Conservation (phyloP, 2,113 vertebrate genomes). For the Urocynchramus pylzowi region DNA sequence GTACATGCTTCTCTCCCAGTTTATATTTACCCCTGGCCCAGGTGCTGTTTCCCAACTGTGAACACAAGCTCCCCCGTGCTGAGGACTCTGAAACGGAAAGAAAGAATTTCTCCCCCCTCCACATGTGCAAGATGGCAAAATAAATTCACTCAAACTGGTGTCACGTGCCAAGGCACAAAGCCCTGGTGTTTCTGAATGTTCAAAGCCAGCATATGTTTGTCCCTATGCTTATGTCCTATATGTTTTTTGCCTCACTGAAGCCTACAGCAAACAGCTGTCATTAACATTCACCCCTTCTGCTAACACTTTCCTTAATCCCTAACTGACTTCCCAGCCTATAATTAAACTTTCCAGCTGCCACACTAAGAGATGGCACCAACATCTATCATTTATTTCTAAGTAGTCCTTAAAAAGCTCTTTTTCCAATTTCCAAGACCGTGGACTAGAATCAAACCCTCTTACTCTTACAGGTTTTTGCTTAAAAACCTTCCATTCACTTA, state of each 20-base stretch:
- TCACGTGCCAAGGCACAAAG: not conserved
- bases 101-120: not conserved
- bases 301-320: slow-evolving; percentile 71
- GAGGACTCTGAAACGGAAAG: not conserved
- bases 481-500: not conserved
- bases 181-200: not conserved
- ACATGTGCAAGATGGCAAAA: not conserved
- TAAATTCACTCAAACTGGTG: not conserved
- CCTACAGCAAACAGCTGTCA: slow-evolving; percentile 72
- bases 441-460: not conserved
- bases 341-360: slow-evolving; percentile 77
- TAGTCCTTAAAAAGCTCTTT: slow-evolving; percentile 17
- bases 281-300: slow-evolving; percentile 61
- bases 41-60: not conserved
- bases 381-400: not conserved
- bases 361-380: slow-evolving; percentile 11
- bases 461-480: not conserved
- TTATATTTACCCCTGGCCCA: not conserved
- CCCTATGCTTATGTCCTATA: slow-evolving; percentile 18
- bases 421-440: not conserved
- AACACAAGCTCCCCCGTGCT: not conserved
- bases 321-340: slow-evolving; percentile 73
- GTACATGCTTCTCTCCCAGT: not conserved
- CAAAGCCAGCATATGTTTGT: not conserved
- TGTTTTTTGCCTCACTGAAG: slow-evolving; percentile 23